Percentiles rank a stretch among this genome's conserved stretches.
These are phyloP conservation scores for Nannoperca australis DNA, from an alignment of 2,797 vertebrate species.

Conservation along the genomic window DNA sequence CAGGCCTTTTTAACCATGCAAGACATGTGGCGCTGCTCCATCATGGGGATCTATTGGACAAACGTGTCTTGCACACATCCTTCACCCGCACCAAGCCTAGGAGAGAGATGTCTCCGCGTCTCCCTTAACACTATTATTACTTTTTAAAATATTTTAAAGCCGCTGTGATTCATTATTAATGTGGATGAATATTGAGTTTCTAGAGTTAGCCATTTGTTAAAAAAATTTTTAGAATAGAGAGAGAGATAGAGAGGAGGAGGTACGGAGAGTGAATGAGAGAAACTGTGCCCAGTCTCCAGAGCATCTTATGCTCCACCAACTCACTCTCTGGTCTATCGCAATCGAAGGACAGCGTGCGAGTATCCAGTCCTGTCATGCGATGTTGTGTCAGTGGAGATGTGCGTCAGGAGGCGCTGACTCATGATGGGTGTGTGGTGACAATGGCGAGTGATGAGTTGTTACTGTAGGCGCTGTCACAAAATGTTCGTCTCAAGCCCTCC, in stretches of 20 bases:
- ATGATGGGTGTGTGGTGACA: constrained; percentile 61
- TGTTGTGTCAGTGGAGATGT: constrained; percentile 66
- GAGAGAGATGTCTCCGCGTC: constrained; percentile 48
- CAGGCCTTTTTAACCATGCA: constrained; percentile 46
- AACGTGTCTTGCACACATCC: constrained; percentile 45
- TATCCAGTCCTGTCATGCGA: constrained; percentile 56
- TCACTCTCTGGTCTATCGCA: constrained; percentile 46
- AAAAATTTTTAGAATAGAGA: background rate
- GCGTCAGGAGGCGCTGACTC: constrained; percentile 73
- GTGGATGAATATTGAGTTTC: constrained; percentile 74
- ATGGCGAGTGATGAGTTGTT: constrained; percentile 61
- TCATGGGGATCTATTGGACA: constrained; percentile 32
- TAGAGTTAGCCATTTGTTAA: constrained; percentile 51
- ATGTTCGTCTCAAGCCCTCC: constrained; percentile 62
- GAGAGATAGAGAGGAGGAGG: background rate
- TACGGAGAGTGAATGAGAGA: constrained; percentile 16
- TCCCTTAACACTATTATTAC: constrained; percentile 73
- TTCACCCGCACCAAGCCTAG: constrained; percentile 32
- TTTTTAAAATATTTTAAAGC: constrained; percentile 81
- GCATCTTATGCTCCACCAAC: constrained; percentile 48
- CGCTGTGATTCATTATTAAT: constrained; percentile 73
- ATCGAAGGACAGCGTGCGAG: constrained; percentile 54
- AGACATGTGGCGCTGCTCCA: constrained; percentile 18
- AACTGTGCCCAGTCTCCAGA: constrained; percentile 15
- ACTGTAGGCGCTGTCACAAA: constrained; percentile 75